phyloP scores from a whole-genome alignment of 2,888 invertebrate species.

The Dicranocentrus wangi region DNA sequence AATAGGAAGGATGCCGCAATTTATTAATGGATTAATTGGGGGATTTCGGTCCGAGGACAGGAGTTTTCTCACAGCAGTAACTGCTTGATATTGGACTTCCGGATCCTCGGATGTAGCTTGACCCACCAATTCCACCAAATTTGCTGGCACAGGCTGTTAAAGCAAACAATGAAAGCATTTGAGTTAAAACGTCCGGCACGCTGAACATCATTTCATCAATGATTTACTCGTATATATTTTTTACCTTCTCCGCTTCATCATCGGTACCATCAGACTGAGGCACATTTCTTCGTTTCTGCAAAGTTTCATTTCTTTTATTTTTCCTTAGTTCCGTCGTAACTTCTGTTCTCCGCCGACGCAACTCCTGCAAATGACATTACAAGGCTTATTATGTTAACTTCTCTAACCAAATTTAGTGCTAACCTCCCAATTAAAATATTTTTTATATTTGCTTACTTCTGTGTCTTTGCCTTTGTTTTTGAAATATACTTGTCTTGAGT shows the following conservation, averaged over 20 bases:
- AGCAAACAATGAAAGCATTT: not conserved
- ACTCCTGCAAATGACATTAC: conserved; percentile 83
- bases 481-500: conserved; percentile 87
- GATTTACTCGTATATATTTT: not conserved
- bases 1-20: conserved; percentile 87
- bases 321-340: conserved; percentile 97
- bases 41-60: conserved; percentile 92
- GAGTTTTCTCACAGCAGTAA: conserved; percentile 89
- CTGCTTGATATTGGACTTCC: conserved; percentile 77
- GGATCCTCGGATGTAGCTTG: conserved; percentile 69
- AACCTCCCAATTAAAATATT: too few relatives aligned
- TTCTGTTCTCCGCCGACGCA: conserved; percentile 96
- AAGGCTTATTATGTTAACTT: not conserved
- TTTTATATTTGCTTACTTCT: conserved; percentile 85
- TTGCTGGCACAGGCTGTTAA: conserved; percentile 66
- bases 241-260: conserved; percentile 70
- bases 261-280: conserved; percentile 84
- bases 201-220: too few relatives aligned
- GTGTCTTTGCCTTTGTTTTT: conserved; percentile 99
- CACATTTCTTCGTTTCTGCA: conserved; percentile 96
- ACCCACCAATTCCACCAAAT: conserved; percentile 68
- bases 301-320: conserved; percentile 97
- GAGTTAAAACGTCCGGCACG: not conserved
- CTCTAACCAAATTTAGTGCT: too few relatives aligned
- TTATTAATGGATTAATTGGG: conserved; percentile 90